A percentile compares a stretch with the other conserved stretches of the same genome.
Conservation (phyloP, 1,140 invertebrate species). For the Drosophila bocqueti region DNA sequence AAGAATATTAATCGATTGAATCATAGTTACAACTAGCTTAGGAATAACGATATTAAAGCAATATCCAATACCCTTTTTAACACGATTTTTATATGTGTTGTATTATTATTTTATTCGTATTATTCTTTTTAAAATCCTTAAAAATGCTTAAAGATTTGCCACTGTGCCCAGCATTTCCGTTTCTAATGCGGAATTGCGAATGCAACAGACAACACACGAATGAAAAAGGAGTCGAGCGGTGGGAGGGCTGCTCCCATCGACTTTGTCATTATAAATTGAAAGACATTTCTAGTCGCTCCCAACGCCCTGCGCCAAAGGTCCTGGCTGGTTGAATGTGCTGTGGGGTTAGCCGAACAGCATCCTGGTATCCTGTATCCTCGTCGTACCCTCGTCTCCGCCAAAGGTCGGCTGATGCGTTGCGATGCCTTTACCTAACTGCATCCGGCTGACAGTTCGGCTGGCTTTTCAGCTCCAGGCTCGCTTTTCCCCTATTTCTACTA, state of each 20-base stretch:
- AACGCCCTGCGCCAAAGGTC: constrained; percentile 40
- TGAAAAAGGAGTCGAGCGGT: not conserved
- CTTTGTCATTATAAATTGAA: constrained; percentile 81
- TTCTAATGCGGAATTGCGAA: constrained; percentile 72
- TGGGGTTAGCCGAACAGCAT: constrained; percentile 22
- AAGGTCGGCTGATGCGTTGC: constrained; percentile 51
- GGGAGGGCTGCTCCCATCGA: constrained; percentile 43
- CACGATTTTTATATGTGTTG: too few relatives aligned
- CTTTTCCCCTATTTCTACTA: constrained; percentile 5
- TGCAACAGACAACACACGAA: constrained; percentile 71
- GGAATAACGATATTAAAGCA: too few relatives aligned
- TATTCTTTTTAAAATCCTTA: too few relatives aligned
- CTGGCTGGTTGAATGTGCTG: constrained; percentile 12
- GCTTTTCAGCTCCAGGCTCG: constrained; percentile 37
- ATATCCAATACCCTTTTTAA: too few relatives aligned
- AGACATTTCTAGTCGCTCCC: constrained; percentile 68
- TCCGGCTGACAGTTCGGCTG: constrained; percentile 59
- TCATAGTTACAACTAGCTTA: not conserved
- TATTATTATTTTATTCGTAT: too few relatives aligned
- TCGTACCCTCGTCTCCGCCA: constrained; percentile 13
- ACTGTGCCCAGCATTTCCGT: constrained; percentile 40
- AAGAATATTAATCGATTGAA: not conserved
- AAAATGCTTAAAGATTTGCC: not conserved
- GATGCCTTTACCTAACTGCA: constrained; percentile 75
- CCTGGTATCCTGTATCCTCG: constrained; percentile 3